Conservation (phyloP, 2,888 invertebrate species). For the Acleris cristana region DNA sequence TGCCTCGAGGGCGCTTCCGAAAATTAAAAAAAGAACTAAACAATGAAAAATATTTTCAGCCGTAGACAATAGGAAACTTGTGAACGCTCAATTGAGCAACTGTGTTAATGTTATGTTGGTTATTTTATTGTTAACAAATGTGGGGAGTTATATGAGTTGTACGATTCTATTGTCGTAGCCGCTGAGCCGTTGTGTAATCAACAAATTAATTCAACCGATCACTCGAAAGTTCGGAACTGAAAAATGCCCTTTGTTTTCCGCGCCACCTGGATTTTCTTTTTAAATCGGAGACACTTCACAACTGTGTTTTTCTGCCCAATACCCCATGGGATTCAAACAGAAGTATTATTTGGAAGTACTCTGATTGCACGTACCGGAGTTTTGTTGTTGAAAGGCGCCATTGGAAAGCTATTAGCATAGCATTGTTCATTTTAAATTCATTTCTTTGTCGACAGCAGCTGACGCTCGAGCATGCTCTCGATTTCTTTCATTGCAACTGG, state of each 20-base stretch:
- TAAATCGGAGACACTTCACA: slow-evolving; percentile 12
- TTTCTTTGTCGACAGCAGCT: slow-evolving; percentile 42
- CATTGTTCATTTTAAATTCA: slow-evolving; percentile 46
- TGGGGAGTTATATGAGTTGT: slow-evolving; percentile 26
- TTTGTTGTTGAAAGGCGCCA: slow-evolving; percentile 49
- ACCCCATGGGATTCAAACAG: not conserved
- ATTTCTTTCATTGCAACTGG: slow-evolving; percentile 44
- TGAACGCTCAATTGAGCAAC: slow-evolving; percentile 66
- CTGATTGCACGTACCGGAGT: slow-evolving; percentile 5
- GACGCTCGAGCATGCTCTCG: slow-evolving; percentile 42
- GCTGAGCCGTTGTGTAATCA: slow-evolving; percentile 33
- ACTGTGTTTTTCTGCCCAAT: slow-evolving; percentile 19
- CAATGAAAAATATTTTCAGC: slow-evolving; percentile 50
- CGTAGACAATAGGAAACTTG: slow-evolving; percentile 47
- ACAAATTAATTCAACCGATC: slow-evolving; percentile 36
- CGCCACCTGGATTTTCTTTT: slow-evolving; percentile 25
- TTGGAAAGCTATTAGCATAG: slow-evolving; percentile 55
- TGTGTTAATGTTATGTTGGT: slow-evolving; percentile 42
- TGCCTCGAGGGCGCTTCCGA: slow-evolving; percentile 54
- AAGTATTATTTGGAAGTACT: slow-evolving; percentile 5
- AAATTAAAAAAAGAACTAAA: slow-evolving; percentile 50
- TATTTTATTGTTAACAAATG: slow-evolving; percentile 32
- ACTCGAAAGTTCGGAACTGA: slow-evolving; percentile 27
- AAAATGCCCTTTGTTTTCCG: slow-evolving; percentile 29
- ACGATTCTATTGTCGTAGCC: slow-evolving; percentile 26